Base-by-base conservation (phyloP, 2,797 vertebrate genomes). In the Zenarchopterus dispar region DNA sequence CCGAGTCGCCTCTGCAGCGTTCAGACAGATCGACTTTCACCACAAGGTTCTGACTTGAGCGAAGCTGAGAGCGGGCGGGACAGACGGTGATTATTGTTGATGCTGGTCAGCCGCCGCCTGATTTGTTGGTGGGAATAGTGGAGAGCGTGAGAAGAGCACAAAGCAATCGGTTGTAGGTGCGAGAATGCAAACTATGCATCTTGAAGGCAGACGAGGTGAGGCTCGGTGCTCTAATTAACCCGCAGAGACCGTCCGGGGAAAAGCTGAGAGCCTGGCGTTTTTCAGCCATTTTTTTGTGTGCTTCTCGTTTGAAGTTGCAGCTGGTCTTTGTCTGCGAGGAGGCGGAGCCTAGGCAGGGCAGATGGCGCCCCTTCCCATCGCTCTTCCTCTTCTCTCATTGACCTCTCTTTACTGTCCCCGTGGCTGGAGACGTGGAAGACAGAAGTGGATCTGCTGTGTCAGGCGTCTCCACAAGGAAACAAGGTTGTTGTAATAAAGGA, bases 181-280 rank as follows among this genome's bases (percentile, higher is more conserved):
- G 68, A 53, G 54, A 64, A 76, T 82, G 84, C 81, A 79, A 77
- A 58, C 66, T 53, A 60, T 73, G 87, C 86, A 86, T 77, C 64
- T 84, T 74, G 61, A 68, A 75, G 80, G 80, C 77, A 84, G 71
- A 71, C 76, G 75, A 87, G 79, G 75, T 77, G 76, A 78, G 75
- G 75, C 74, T 73, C 18, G 22, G 47, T 67, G 73, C 70, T 80
- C 64, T 93, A 92, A 93, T 93, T 91, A 92, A 91, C 86, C 91
- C 90, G 11, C 52, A 53, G 87, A 87, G 87, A 91, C 81, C 70
- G 74, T 50, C 59, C 26, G 4, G 1, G 65, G 58, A 84, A 82
- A 36, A 85, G 77, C 70, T 67, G 72, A 81, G 59, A 55, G 69
- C 71, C 56, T 11, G 24, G 42, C 57, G 42, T 15, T 73, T 80